A percentile compares a stretch with the other conserved stretches of the same genome.
These are phyloP conservation scores for Plestiodon gilberti DNA, from an alignment of 2,113 vertebrate species.

Conservation along the genomic window DNA sequence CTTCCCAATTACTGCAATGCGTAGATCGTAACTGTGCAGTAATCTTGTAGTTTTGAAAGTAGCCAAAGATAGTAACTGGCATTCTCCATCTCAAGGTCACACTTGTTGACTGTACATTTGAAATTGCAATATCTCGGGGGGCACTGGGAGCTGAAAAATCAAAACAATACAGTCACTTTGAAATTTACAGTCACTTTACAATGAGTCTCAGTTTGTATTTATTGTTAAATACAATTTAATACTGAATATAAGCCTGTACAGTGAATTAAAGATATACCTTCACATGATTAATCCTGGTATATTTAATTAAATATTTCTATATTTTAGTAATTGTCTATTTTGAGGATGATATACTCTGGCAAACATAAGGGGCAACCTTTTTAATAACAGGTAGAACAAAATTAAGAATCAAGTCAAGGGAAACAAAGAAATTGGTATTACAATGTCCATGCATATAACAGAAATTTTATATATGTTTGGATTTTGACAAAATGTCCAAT, in stretches of 20 bases:
- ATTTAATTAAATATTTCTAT: background rate
- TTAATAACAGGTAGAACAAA: background rate
- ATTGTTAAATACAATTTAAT: background rate
- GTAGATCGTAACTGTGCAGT: slow-evolving; percentile 80
- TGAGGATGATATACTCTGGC: background rate
- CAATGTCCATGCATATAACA: no score
- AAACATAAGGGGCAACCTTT: background rate
- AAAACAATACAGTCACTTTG: slow-evolving; percentile 37
- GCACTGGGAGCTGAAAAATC: slow-evolving; percentile 84
- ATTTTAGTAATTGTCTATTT: background rate
- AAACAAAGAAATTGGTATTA: background rate
- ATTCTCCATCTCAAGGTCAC: slow-evolving; percentile 87
- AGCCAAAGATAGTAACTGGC: slow-evolving; percentile 84
- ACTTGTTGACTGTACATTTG: slow-evolving; percentile 82
- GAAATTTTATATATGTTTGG: background rate
- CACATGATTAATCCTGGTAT: background rate
- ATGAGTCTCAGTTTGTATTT: background rate
- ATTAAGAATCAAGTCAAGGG: background rate
- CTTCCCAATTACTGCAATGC: slow-evolving; percentile 78
- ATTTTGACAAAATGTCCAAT: slow-evolving; percentile 23
- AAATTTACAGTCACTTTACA: slow-evolving; percentile 15
- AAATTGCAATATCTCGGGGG: slow-evolving; percentile 81
- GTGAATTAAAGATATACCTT: background rate
- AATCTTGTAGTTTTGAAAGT: slow-evolving; percentile 89
- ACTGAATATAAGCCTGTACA: background rate